Evolutionary conservation across 1,140 invertebrate species (phyloP), one percentile per base, ranked within the genome.

Genomic region (Anastatus disparis): DNA sequence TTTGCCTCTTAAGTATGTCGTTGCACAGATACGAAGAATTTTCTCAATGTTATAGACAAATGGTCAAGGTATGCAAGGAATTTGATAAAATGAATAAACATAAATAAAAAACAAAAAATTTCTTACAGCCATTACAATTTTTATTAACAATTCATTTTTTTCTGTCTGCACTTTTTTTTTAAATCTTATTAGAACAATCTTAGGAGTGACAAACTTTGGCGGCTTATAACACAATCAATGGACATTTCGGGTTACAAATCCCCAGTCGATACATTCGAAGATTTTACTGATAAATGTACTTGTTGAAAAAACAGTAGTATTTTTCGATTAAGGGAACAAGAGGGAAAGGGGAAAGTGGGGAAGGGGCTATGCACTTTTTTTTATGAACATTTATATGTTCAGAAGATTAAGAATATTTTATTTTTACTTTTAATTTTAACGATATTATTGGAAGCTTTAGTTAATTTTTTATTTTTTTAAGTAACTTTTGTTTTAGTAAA

Each of bases 1-100:
- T 86, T 6, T 79, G 84, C n/a, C 69, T 85, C 2, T 72, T 85
- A 9, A 85, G 78, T 59, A 77, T 82, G 53, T 66, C 74, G 10
- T 52, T 79, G 9, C 26, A 76, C 24, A 74, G 77, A 59, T 74
- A 78, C 42, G 76, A 81, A 6, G 80, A 83, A 53, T 79, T 81
- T 38, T 8, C 58, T 2, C 80, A 82, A 24, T 83, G 80, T 55
- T 82, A 80, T 29, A 75, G 69, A 67, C 78, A 81, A 72, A 61
- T 62, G 9, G 24, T 79, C 8, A 82, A 77, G 73, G 79, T 82
- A 75, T 73, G 27, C 38, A 26, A 20, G 20, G 58, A 62, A 40
- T 22, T 7, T 12, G 52, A 59, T 40, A 10, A n/a, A n/a, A n/a
- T n/a, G n/a, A n/a, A n/a, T n/a, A n/a, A n/a, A n/a, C n/a, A n/a